Base-by-base conservation (phyloP, 1,140 invertebrate species). In the Portunus trituberculatus region DNA sequence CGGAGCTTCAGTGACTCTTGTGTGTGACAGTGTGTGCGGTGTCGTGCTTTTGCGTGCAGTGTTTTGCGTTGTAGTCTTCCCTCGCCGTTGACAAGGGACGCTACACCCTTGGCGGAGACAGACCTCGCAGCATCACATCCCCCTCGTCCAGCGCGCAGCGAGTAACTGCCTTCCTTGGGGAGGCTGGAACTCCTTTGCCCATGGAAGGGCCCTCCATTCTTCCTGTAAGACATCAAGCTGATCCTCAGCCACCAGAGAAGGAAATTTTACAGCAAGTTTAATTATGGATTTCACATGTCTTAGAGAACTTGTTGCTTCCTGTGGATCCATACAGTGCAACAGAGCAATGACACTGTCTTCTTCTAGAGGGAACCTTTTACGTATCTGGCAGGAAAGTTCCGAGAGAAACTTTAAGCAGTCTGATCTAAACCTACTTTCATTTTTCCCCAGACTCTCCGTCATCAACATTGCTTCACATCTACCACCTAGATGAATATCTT, bases 381-480 rank as follows among this genome's bases (percentile, higher is more conserved):
- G 91, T 67, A 92, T 92, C 52, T 92, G 59, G 32, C 91, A 92
- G n/a, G 31, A 48, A 48, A 92, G 91, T 45, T 76, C 12, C n/a
- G 91, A 67, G 46, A 92, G 67, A 31, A 76, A 92, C 48, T n/a
- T 25, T 92, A 92, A 76, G 52, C 91, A 92, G 52, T 92, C 91
- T 67, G 46, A 67, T 76, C 39, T 67, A 92, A 92, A 92, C 91
- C 48, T 92, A 31, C 32, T 59, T 92, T 92, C 91, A 92, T 92
- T 52, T 92, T 45, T 67, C 14, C 91, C 91, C 32, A 92, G 91
- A 31, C 46, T 28, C 29, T 92, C 91, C n/a, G 25, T 92, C 67
- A 92, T 20, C 59, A 92, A 92, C 59, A 76, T 31, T 92, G 91
- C 91, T 76, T 92, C 91, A 92, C 93, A 89, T 94, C 86, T 89